Conservation (phyloP, 2,888 invertebrate genomes). For the Agonopterix alstromeriana region DNA sequence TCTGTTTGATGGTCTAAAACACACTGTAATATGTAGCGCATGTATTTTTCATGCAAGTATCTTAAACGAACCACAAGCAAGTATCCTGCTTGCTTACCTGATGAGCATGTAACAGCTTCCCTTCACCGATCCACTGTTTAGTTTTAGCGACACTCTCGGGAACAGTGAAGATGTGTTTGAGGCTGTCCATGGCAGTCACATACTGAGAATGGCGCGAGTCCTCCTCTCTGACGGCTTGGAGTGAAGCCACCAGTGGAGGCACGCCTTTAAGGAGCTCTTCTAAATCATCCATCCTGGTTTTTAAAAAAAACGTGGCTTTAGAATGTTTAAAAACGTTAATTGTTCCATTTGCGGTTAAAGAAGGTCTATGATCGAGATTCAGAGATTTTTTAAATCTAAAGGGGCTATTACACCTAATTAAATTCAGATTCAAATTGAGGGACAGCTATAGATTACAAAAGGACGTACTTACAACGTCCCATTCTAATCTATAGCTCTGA, state of each 20-base stretch:
- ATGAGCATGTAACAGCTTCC: slow-evolving; percentile 96
- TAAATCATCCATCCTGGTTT: slow-evolving; percentile 83
- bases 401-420: too few relatives aligned
- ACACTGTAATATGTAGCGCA: too few relatives aligned
- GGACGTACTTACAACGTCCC: too few relatives aligned
- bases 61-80: too few relatives aligned
- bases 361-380: slow-evolving; percentile 2
- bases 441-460: too few relatives aligned
- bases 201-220: slow-evolving; percentile 97
- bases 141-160: slow-evolving; percentile 97
- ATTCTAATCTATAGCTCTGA: too few relatives aligned
- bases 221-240: slow-evolving; percentile 93
- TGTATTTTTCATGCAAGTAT: too few relatives aligned
- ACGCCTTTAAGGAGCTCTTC: slow-evolving; percentile 85
- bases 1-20: too few relatives aligned
- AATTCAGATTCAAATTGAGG: too few relatives aligned
- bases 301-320: too few relatives aligned
- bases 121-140: slow-evolving; percentile 94
- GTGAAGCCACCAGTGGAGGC: slow-evolving; percentile 85
- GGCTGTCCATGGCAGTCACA: slow-evolving; percentile 97
- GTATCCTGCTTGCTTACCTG: slow-evolving; percentile 76
- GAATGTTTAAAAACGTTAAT: too few relatives aligned
- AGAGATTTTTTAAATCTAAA: background rate
- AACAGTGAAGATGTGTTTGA: slow-evolving; percentile 98
- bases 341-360: slow-evolving; percentile 1